Base-by-base conservation (phyloP, 2,888 invertebrate species). In the Melikaiella ostensackeni region DNA sequence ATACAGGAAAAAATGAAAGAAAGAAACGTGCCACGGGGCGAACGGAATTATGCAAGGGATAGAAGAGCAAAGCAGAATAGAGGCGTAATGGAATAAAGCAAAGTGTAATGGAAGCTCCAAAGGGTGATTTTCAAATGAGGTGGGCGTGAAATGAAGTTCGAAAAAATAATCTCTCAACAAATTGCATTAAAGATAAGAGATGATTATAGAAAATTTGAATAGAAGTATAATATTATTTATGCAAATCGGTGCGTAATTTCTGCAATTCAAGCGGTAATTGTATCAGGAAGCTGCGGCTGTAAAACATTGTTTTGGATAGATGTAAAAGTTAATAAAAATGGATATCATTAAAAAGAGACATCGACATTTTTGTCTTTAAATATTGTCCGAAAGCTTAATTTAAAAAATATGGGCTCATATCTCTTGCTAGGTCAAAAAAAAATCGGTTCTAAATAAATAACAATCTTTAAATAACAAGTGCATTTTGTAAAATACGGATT, bases 51-150 rank as follows among this genome's bases (percentile, higher is more conserved):
- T 64, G 64, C 64, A 55, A 55, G 50, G 50, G n/a, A 70, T 70
- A 38, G n/a, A 35, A 70, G 30, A 70, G 64, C 16, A 64, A 42
- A 64, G 38, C 64, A 42, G 42, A 42, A 42, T 50, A 33, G 21
- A 50, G 33, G 50, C 70, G 50, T 70, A 70, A 70, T 70, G 33
- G 70, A 55, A 70, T 50, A 70, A 70, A 30, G 46, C 24, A 70
- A 66, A 27, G 33, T 50, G 70, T 70, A 70, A 70, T 50, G 50
- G 30, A 33, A 50, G 46, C 70, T 70, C 50, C 30, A 70, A 70
- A 50, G 70, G 50, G 70, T 50, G 50, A 55, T 50, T 70, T 70
- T n/a, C 19, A 70, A 70, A 70, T 70, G 50, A 46, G 50, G 9
- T 70, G 27, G 9, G 70, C 24, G n/a, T n/a, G n/a, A 70, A 50